phyloP scores from a whole-genome alignment of 2,113 vertebrate species.

The Actenoides lindsayi region DNA sequence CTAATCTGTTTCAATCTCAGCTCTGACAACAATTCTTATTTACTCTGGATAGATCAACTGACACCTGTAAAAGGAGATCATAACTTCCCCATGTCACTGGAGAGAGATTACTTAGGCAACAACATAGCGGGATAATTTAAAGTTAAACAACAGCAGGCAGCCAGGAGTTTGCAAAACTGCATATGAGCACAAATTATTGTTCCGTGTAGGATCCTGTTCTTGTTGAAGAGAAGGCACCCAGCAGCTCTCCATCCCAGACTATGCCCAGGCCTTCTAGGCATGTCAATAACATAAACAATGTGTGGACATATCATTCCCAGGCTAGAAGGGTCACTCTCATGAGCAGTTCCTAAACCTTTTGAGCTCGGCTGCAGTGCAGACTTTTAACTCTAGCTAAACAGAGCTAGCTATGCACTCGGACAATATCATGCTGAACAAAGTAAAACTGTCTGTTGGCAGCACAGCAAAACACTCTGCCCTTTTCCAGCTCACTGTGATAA shows the following conservation, averaged over 20 bases:
- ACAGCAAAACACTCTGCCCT: neutral
- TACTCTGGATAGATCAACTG: neutral
- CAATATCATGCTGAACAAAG: neutral
- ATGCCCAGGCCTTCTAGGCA: neutral
- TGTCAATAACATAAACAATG: neutral
- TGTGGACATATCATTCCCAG: neutral
- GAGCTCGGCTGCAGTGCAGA: neutral
- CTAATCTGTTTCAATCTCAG: neutral
- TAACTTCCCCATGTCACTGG: neutral
- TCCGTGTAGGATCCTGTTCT: neutral
- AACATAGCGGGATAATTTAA: neutral
- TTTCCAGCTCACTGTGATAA: neutral
- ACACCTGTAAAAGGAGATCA: neutral
- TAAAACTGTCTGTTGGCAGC: neutral
- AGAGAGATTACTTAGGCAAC: neutral
- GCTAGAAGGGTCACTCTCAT: neutral
- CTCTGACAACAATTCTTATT: neutral
- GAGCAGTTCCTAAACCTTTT: neutral
- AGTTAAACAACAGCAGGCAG: neutral
- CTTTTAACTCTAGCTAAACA: neutral
- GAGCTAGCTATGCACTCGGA: neutral
- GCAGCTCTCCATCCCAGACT: neutral
- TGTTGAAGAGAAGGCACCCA: neutral
- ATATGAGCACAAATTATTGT: neutral
- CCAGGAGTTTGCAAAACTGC: neutral